These are phyloP conservation scores for Deilephila elpenor DNA, from an alignment of 2,888 invertebrate species.

Conservation along the genomic window DNA sequence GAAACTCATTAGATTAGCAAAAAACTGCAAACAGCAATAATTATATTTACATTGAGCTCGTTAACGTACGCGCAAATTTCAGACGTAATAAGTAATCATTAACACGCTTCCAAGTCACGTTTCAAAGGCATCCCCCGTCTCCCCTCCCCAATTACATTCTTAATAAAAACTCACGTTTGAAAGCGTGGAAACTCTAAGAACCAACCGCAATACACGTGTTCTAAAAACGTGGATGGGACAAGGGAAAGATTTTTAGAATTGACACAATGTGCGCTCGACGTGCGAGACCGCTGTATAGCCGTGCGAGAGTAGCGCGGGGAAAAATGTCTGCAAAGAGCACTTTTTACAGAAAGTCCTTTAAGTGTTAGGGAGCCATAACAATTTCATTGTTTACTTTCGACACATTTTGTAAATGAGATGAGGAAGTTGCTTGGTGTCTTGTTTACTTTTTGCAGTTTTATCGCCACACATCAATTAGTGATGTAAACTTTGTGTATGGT, in stretches of 20 bases:
- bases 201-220: constrained; percentile 12
- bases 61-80: background rate
- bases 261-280: constrained; percentile 26
- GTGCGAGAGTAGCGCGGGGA: constrained; percentile 50
- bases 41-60: background rate
- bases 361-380: constrained; percentile 22
- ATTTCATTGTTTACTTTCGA: constrained; percentile 24
- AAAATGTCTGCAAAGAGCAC: constrained; percentile 50
- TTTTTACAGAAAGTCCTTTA: constrained; percentile 48
- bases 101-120: background rate
- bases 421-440: background rate
- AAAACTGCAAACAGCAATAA: background rate
- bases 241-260: constrained; percentile 27
- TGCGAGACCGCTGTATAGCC: constrained; percentile 8
- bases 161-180: constrained; percentile 23
- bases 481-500: background rate
- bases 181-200: background rate
- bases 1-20: too few species aligned
- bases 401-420: background rate
- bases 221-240: constrained; percentile 19
- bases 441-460: background rate
- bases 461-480: background rate
- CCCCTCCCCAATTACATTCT: constrained; percentile 4
- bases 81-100: background rate
- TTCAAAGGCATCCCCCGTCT: background rate